Conservation (phyloP, 1,140 invertebrate genomes). For the Diorhabda sublineata region DNA sequence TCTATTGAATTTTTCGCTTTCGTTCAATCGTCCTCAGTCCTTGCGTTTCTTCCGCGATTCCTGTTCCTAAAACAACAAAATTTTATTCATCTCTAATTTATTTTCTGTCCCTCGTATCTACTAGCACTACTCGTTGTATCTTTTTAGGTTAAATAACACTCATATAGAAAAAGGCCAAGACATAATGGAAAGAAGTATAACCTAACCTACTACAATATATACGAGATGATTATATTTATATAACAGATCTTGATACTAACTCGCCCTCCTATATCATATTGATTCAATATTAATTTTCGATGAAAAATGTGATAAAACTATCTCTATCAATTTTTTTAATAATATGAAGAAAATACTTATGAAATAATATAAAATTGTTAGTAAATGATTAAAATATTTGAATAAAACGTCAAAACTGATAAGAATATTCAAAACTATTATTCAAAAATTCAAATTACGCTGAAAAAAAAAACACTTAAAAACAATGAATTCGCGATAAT, state of each 20-base stretch:
- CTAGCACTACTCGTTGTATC: neutral
- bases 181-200: neutral
- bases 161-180: neutral
- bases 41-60: slow-evolving; percentile 34
- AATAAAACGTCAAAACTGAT: too few relatives aligned
- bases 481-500: neutral
- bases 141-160: neutral
- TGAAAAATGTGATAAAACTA: too few relatives aligned
- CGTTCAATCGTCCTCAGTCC: slow-evolving; percentile 16
- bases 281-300: too few relatives aligned
- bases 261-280: neutral
- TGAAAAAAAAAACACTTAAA: neutral
- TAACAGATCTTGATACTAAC: neutral
- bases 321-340: too few relatives aligned
- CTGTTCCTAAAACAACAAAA: slow-evolving; percentile 36
- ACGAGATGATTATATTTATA: neutral
- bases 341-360: too few relatives aligned
- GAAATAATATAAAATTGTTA: too few relatives aligned
- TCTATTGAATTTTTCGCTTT: neutral
- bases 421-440: too few relatives aligned
- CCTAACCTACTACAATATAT: neutral
- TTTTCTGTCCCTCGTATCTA: neutral
- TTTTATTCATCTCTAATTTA: neutral
- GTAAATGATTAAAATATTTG: too few relatives aligned
- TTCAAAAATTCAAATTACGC: too few relatives aligned